A percentile compares a stretch with the other conserved stretches of the same genome.
Evolutionary conservation across 2,113 vertebrate species (phyloP).

Genomic region (Cardinalis cardinalis): DNA sequence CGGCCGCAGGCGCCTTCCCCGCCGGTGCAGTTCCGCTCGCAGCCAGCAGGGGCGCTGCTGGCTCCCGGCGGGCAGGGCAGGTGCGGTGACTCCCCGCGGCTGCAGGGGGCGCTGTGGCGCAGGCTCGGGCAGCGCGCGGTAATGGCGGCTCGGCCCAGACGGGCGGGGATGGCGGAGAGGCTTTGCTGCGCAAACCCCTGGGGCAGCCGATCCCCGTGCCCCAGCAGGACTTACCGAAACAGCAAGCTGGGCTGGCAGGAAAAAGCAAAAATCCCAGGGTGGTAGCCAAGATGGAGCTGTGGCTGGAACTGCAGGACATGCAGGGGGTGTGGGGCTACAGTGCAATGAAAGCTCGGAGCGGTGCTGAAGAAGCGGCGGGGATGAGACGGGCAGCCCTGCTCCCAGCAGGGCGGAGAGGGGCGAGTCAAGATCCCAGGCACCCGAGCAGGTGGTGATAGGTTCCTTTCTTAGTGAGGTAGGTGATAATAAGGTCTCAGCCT

Average conservation of each 20-base stretch:
- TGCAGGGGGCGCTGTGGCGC: too few relatives aligned
- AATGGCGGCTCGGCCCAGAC: too few relatives aligned
- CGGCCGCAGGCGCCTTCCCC: neutral
- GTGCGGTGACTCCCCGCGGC: too few relatives aligned
- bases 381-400: rapidly evolving
- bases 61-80: neutral
- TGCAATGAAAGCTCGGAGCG: neutral
- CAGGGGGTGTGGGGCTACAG: neutral
- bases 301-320: neutral
- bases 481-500: too few relatives aligned
- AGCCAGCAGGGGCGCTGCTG: neutral
- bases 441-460: rapidly evolving
- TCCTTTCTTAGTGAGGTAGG: too few relatives aligned
- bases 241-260: neutral
- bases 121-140: too few relatives aligned
- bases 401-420: neutral
- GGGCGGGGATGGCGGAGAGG: too few relatives aligned
- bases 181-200: too few relatives aligned
- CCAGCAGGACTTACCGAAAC: neutral
- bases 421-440: rapidly evolving
- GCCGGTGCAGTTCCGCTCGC: neutral
- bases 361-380: neutral
- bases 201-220: neutral
- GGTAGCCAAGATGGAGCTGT: too few relatives aligned
- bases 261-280: too few relatives aligned